A percentile compares a stretch with the other conserved stretches of the same genome.
Conservation (phyloP, 2,797 vertebrate species). For the Enteromius afrohamiltoni region DNA sequence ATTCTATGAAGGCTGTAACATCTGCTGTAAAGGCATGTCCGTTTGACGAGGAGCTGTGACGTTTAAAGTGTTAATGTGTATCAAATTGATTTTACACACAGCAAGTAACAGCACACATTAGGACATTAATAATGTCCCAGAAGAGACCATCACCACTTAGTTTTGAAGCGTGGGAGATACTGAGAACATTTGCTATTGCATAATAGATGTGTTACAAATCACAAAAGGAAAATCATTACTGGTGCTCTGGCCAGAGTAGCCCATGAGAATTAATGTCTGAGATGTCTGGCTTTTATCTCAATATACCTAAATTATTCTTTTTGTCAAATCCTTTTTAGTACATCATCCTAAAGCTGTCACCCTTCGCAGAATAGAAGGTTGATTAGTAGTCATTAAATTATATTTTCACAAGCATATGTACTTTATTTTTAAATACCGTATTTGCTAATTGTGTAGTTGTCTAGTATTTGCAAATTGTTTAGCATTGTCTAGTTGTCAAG, state of each 20-base stretch:
- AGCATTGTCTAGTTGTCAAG: conserved; percentile 61
- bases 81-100: not conserved
- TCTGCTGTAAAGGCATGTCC: not conserved
- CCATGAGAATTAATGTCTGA: conserved; percentile 9
- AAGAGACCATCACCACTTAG: conserved; percentile 10
- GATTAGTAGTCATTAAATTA: not conserved
- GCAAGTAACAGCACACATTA: conserved; percentile 16
- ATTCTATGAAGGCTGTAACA: not conserved
- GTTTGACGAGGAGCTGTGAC: not conserved
- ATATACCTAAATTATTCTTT: conserved; percentile 3
- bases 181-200: not conserved
- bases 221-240: conserved; percentile 16
- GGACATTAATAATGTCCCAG: conserved; percentile 8
- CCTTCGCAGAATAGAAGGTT: not conserved
- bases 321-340: not conserved
- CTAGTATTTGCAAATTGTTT: too few relatives aligned
- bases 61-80: not conserved
- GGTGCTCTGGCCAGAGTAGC: not conserved
- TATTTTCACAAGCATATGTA: not conserved
- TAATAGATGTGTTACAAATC: conserved; percentile 25
- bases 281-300: conserved; percentile 7
- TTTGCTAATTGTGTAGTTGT: not conserved
- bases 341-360: conserved; percentile 3
- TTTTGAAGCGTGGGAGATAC: not conserved
- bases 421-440: not conserved